Base-by-base conservation (phyloP, 2,888 invertebrate species). In the Caenorhabditis zanzibari region DNA sequence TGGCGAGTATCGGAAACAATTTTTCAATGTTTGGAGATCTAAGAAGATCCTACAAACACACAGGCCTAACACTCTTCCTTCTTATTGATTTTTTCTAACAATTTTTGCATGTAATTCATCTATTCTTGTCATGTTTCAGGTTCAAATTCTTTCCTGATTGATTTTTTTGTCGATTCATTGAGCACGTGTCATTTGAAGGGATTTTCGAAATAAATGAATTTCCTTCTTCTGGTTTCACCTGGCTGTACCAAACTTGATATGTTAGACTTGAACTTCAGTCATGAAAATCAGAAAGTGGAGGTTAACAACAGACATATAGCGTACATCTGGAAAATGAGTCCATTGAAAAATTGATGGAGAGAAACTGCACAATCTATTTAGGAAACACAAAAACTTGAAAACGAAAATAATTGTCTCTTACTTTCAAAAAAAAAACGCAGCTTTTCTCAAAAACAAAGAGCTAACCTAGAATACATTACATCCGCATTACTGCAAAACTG, bases 1-100 rank as follows among this genome's bases (percentile, higher is more conserved):
- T n/a, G 32, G 22, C 26, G 63, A 63, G 32, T 63, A 63, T 16
- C 44, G 63, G 6, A 38, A 63, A 38, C 63, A 63, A 9, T 63
- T 63, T 63, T 63, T 5, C 9, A 63, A 16, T 26, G 41, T 63
- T 9, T 63, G 63, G 63, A 32, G 63, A n/a, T 41, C 63, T 4
- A 44, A 22, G 9, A 41, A 44, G 22, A 28, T n/a, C 2, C 4
- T 28, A n/a, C 32, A 16, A 41, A 41, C 41, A 9, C 24, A 9
- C 4, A 54, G 54, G 14, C 54, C 54, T 26, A 54, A 54, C 14
- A 61, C 35, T 19, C 22, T 61, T 3, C 61, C 28, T 32, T 35
- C 58, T n/a, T 58, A n/a, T 58, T n/a, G n/a, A 14, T 32, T n/a
- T 32, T 16, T 32, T 28, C 7, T 32, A n/a, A n/a, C 19, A 32